Evolutionary conservation across 2,888 invertebrate genomes (phyloP), one percentile per base, ranked within the genome.

Genomic region (Drosophila multiciliata): DNA sequence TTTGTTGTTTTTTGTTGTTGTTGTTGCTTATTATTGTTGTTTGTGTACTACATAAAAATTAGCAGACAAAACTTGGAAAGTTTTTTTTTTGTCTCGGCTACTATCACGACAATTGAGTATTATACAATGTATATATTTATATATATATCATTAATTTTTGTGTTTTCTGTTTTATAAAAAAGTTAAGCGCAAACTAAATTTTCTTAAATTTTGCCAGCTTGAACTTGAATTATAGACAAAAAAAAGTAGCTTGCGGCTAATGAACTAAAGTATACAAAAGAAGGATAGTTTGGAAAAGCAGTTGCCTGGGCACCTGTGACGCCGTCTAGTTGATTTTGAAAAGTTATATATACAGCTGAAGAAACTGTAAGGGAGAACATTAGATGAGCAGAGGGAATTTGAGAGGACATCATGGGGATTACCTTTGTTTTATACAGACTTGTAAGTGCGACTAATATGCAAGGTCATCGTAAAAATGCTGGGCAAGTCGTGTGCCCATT

Each of bases 21-120:
- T 58, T 72, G 57, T 36, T 64, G 57, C 38, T 65, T 76, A 15
- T 59, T 71, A 35, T 52, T 66, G 52, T 66, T 54, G 29, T 60
- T 67, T 67, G 66, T 66, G 52, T 70, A 71, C 72, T 70, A 71
- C 65, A 72, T 80, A 73, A 61, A 84, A 84, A 71, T 77, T 84
- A 75, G 76, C 76, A 76, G 87, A 90, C 88, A 91, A 91, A 80
- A 80, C 64, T 74, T 54, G 66, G 66, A 79, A 76, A 76, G 73
- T 75, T 65, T 57, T 62, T 68, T 85, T 85, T 78, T 45, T 90
- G 90, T 77, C 83, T 82, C 87, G 72, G 76, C 89, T 87, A 85
- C 89, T 92, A 92, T 92, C 92, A 92, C 92, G 92, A 92, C 90
- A 91, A 83, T 91, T 92, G 92, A 92, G 92, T 92, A 92, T 92